Evolutionary conservation across 2,113 vertebrate genomes (phyloP).

Genomic region (Jacana jacana): DNA sequence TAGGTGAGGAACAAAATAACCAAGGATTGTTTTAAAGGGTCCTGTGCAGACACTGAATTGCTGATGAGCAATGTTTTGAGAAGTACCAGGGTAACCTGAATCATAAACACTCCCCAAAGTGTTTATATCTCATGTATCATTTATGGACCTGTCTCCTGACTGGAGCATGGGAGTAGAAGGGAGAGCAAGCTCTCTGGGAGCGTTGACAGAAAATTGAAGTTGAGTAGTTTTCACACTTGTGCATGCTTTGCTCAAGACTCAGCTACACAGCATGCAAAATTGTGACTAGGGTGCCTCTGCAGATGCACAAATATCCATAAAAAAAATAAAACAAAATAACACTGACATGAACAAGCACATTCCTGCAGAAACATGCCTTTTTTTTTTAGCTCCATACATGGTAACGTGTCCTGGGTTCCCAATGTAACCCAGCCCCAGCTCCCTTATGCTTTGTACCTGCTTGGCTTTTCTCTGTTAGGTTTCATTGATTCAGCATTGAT

Average conservation of each 20-base stretch:
- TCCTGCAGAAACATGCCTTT: not conserved
- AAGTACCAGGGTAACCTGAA: not conserved
- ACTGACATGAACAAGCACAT: not conserved
- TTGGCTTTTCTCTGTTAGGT: not conserved
- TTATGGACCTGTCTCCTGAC: not conserved
- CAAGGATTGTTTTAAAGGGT: not conserved
- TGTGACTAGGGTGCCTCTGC: not conserved
- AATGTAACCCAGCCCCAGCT: not conserved
- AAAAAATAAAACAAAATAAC: not conserved
- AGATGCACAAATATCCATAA: not conserved
- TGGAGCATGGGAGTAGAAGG: not conserved
- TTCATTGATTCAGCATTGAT: not conserved
- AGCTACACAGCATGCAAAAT: not conserved
- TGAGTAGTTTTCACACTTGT: not conserved
- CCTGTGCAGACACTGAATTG: not conserved
- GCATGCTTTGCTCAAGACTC: not conserved
- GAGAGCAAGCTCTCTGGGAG: not conserved
- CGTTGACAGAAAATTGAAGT: not conserved
- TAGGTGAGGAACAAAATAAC: not conserved
- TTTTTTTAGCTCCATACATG: accelerated
- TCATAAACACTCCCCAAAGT: too few species aligned
- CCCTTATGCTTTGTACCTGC: not conserved
- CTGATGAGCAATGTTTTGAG: not conserved
- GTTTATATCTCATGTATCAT: not conserved
- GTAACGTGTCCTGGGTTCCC: not conserved